Evolutionary conservation across 1,140 invertebrate genomes (phyloP).

Genomic region (Heliconius hewitsoni): DNA sequence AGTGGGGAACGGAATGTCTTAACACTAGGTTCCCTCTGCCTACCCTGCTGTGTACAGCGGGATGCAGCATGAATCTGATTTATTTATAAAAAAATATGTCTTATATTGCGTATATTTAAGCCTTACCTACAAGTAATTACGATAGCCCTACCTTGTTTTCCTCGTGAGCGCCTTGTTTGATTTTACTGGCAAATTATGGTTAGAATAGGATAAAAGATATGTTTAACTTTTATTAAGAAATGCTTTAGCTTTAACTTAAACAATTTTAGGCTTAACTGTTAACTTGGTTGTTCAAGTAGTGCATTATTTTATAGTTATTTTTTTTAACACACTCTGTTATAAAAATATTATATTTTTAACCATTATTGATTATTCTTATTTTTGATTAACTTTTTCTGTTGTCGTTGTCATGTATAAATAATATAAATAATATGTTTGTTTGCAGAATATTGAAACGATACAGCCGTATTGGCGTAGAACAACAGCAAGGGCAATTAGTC

Average conservation of each 20-base stretch:
- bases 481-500: conserved; percentile 82
- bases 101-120: neutral
- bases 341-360: neutral
- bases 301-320: neutral
- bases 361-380: neutral
- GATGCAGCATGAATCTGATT: no score
- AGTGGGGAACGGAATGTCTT: no score
- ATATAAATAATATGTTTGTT: conserved; percentile 22
- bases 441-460: conserved; percentile 84
- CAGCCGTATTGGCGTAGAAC: conserved; percentile 83
- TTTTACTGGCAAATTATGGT: neutral
- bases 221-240: neutral
- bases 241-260: neutral
- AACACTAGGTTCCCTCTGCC: no score
- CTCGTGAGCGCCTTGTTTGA: neutral
- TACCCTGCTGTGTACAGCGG: no score
- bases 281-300: no score
- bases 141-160: neutral
- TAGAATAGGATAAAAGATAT: neutral
- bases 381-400: neutral
- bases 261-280: no score
- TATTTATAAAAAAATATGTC: no score
- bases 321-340: neutral
- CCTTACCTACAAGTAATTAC: neutral
- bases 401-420: neutral